These are phyloP conservation scores for Eupithecia abbreviata DNA, from an alignment of 2,888 invertebrate species.

Conservation along the genomic window DNA sequence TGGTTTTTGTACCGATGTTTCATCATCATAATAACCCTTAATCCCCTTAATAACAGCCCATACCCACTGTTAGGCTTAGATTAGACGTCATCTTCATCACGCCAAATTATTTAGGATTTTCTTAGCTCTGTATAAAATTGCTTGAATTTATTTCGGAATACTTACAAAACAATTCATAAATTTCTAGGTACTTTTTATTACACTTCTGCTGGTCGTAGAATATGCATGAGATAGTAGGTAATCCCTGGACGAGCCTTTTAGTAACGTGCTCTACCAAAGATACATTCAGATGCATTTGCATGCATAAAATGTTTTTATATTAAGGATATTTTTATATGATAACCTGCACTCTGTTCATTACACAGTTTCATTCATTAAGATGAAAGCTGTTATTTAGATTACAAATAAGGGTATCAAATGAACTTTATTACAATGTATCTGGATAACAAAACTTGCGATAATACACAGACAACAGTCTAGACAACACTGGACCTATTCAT, in stretches of 20 bases:
- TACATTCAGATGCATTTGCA: not conserved
- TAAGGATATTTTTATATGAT: not conserved
- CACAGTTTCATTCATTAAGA: constrained; percentile 2
- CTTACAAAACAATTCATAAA: not conserved
- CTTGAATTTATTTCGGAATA: not conserved
- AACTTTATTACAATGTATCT: constrained; percentile 17
- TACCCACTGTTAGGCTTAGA: not conserved
- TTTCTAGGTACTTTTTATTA: not conserved
- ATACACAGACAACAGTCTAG: not conserved
- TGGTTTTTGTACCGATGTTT: not conserved
- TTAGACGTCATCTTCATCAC: not conserved
- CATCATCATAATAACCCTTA: not conserved
- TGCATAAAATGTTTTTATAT: not conserved
- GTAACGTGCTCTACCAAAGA: not conserved
- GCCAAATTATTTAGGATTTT: not conserved
- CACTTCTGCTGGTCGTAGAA: not conserved
- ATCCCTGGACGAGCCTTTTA: not conserved
- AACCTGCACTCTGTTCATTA: not conserved
- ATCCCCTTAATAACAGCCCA: not conserved
- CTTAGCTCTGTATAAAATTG: not conserved
- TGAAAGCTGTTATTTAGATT: constrained; percentile 12
- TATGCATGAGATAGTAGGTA: not conserved
- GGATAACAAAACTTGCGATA: constrained; percentile 8
- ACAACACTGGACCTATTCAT: constrained; percentile 11
- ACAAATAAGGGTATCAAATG: constrained; percentile 13